Conservation (phyloP, 2,888 invertebrate species). For the Lycaena phlaeas region DNA sequence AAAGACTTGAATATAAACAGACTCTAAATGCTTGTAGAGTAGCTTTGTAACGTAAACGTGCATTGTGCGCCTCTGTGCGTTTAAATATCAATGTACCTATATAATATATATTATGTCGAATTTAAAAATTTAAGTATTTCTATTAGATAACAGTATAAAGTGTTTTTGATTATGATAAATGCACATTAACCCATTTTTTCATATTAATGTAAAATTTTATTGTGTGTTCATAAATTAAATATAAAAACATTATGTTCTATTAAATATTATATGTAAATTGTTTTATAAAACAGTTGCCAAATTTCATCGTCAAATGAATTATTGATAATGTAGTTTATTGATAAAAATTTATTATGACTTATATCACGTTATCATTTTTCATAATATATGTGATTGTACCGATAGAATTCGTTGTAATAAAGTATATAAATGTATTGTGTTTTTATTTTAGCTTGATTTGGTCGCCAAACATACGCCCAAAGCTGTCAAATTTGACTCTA, state of each 20-base stretch:
- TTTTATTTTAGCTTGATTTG: constrained; percentile 19
- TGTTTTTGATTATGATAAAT: constrained; percentile 16
- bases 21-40: constrained; percentile 58
- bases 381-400: constrained; percentile 52
- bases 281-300: constrained; percentile 11
- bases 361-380: constrained; percentile 28
- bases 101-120: constrained; percentile 17
- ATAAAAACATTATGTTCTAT: constrained; percentile 2
- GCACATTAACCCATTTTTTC: constrained; percentile 20
- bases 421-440: constrained; percentile 26
- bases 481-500: too few relatives aligned
- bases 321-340: constrained; percentile 7
- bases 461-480: too few relatives aligned
- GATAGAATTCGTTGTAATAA: constrained; percentile 68
- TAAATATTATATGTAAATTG: background rate
- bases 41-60: constrained; percentile 40
- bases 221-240: background rate
- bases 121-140: constrained; percentile 17
- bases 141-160: constrained; percentile 3
- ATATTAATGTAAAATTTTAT: constrained; percentile 8
- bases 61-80: background rate
- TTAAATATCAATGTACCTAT: constrained; percentile 10
- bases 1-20: constrained; percentile 63
- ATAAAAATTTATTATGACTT: background rate
- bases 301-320: constrained; percentile 7